A percentile compares a stretch with the other conserved stretches of the same genome.
phyloP scores from a whole-genome alignment of 2,888 invertebrate species.

The Callyntrura guangdongensis region DNA sequence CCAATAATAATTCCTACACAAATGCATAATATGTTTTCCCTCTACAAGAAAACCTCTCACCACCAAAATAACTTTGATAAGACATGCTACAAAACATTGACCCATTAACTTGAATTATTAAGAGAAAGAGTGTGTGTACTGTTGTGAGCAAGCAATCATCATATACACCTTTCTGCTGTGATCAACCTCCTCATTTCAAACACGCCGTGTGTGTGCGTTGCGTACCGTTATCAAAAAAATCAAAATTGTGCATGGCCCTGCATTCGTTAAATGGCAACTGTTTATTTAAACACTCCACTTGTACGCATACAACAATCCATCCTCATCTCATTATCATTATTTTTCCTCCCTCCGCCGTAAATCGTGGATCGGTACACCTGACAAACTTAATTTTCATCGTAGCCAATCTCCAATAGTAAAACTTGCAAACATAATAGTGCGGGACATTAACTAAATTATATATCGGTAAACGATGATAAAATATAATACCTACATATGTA shows the following conservation, averaged over 20 bases:
- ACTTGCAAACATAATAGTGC: background rate
- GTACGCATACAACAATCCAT: background rate
- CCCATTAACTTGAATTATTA: constrained; percentile 71
- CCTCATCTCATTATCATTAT: background rate
- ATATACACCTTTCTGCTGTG: no score
- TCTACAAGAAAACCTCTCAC: background rate
- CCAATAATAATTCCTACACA: background rate
- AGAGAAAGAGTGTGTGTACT: background rate
- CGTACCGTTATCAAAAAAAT: constrained; percentile 32
- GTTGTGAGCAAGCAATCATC: background rate
- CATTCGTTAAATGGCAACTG: constrained; percentile 28
- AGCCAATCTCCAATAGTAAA: background rate
- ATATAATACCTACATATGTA: constrained; percentile 4
- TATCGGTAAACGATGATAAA: background rate
- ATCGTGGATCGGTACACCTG: background rate
- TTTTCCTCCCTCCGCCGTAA: background rate
- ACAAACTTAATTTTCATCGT: background rate
- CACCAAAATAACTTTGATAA: constrained; percentile 36
- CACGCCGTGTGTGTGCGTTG: background rate
- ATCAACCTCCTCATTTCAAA: constrained; percentile 21
- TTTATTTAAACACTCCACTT: background rate
- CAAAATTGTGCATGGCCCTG: constrained; percentile 57
- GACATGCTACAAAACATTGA: constrained; percentile 79
- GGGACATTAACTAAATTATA: background rate
- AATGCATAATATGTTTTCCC: background rate